phyloP scores from a whole-genome alignment of 2,888 invertebrate genomes.

The Sminthurides aquaticus region DNA sequence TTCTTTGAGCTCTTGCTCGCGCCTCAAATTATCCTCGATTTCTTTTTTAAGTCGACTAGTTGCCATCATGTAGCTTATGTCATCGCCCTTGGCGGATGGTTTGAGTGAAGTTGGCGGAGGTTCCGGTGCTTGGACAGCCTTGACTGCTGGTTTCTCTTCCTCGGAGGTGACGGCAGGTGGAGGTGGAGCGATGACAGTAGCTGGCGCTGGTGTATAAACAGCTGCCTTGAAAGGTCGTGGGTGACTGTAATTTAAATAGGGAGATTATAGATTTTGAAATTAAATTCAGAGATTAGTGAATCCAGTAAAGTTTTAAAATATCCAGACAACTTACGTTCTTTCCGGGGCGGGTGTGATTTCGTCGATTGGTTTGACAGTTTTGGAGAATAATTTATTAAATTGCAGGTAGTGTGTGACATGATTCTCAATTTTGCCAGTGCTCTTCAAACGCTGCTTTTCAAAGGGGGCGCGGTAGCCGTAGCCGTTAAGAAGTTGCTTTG shows the following conservation, averaged over 20 bases:
- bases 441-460: neutral
- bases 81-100: constrained; percentile 10
- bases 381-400: constrained; percentile 18
- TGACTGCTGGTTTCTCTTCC: neutral
- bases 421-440: constrained; percentile 21
- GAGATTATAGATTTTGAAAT: no score
- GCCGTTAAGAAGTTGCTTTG: neutral
- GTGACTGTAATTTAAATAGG: neutral
- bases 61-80: constrained; percentile 38
- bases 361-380: constrained; percentile 16
- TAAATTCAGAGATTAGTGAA: no score
- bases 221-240: neutral
- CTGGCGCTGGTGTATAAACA: no score
- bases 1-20: constrained; percentile 37
- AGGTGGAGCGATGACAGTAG: neutral
- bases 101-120: neutral
- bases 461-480: neutral
- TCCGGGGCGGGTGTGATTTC: constrained; percentile 11
- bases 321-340: constrained; percentile 17
- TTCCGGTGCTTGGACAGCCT: neutral
- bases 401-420: constrained; percentile 18
- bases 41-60: constrained; percentile 40
- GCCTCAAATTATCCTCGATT: constrained; percentile 38
- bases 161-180: neutral
- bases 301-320: no score